Conservation (phyloP, 2,113 vertebrate genomes). For the Coryphaenoides rupestris region DNA sequence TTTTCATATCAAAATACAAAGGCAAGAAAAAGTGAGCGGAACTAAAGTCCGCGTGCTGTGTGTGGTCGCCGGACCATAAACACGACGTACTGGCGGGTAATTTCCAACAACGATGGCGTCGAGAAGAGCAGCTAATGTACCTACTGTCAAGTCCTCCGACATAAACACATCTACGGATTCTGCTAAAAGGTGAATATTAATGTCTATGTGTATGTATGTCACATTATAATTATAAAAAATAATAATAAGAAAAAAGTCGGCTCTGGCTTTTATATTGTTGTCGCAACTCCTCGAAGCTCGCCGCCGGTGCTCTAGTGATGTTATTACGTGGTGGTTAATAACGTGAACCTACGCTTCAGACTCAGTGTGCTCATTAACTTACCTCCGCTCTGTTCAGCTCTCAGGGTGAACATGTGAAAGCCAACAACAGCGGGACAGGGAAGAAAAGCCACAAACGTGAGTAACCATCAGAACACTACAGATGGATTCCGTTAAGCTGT, state of each 20-base stretch:
- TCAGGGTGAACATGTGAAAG: constrained; percentile 42
- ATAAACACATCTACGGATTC: constrained; percentile 11
- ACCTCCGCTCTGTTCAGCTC: constrained; percentile 25
- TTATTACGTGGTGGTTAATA: no score
- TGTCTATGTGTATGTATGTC: no score
- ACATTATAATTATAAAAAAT: no score
- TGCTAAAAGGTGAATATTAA: constrained; percentile 43
- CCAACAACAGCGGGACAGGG: constrained; percentile 43
- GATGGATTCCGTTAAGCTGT: neutral
- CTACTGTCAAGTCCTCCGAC: constrained; percentile 28
- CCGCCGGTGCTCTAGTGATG: no score
- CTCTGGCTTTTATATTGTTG: no score
- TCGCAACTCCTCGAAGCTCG: no score
- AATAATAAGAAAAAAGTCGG: no score
- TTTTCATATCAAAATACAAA: no score
- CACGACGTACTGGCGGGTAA: constrained; percentile 29
- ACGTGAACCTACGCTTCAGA: no score
- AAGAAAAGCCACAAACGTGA: constrained; percentile 52
- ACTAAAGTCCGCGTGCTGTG: neutral
- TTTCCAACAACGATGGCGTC: constrained; percentile 62
- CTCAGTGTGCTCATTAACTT: neutral
- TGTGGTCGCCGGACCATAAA: constrained; percentile 20
- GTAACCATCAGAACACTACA: constrained; percentile 21
- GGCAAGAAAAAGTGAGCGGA: constrained; percentile 13
- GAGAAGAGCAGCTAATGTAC: constrained; percentile 23